Conservation (phyloP, 2,888 invertebrate genomes). For the Diabrotica balteata region DNA sequence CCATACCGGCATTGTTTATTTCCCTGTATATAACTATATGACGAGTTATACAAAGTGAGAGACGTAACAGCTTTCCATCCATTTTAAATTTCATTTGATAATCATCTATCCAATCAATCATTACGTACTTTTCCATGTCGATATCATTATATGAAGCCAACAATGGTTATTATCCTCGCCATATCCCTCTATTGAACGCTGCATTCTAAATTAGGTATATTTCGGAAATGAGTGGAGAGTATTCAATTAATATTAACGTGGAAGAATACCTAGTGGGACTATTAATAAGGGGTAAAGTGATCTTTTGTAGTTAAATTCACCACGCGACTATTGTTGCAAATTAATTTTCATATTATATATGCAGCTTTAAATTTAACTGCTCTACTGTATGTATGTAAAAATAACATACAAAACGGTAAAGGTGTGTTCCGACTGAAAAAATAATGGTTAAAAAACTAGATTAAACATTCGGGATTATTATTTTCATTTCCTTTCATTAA, state of each 20-base stretch:
- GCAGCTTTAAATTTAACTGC: no score
- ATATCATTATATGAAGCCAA: slow-evolving; percentile 7
- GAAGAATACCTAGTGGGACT: neutral
- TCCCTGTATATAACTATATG: neutral
- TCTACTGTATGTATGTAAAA: no score
- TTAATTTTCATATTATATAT: no score
- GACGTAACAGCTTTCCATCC: slow-evolving; percentile 5
- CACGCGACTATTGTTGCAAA: no score
- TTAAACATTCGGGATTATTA: no score
- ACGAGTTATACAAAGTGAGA: neutral
- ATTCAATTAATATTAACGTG: slow-evolving; percentile 12
- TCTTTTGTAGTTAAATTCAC: no score
- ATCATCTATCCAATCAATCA: slow-evolving; percentile 10
- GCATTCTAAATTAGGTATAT: slow-evolving; percentile 11
- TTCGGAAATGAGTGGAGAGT: slow-evolving; percentile 3
- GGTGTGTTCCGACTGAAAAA: no score
- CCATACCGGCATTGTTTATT: neutral
- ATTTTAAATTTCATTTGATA: slow-evolving; percentile 13
- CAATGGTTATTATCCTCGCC: slow-evolving; percentile 14
- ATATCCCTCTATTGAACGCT: slow-evolving; percentile 9
- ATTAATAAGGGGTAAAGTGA: neutral
- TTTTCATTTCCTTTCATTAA: no score
- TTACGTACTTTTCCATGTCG: slow-evolving; percentile 5
- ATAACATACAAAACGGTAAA: no score
- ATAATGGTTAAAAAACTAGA: no score